Evolutionary conservation across 2,113 vertebrate genomes (phyloP).

Genomic region (Falcunculus frontatus): DNA sequence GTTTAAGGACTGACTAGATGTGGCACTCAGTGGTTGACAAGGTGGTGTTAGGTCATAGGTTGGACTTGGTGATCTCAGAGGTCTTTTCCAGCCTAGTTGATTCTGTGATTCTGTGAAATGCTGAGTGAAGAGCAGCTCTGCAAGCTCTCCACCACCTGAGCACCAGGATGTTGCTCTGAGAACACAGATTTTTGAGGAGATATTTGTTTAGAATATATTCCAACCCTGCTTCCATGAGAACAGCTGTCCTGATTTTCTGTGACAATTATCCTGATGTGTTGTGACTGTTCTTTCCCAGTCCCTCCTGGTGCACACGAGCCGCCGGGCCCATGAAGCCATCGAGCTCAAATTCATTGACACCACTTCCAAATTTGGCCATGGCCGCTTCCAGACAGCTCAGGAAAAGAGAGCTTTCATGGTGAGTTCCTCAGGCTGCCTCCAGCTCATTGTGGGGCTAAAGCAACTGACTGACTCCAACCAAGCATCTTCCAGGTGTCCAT

Average conservation of each 20-base stretch:
- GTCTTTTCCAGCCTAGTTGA: background rate
- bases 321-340: constrained; percentile 66
- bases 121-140: background rate
- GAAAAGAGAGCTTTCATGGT: constrained; percentile 84
- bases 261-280: fast-evolving
- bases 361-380: constrained; percentile 82
- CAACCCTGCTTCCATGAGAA: background rate
- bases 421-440: background rate
- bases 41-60: background rate
- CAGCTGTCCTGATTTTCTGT: background rate
- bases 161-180: background rate
- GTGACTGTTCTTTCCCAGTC: constrained; percentile 60
- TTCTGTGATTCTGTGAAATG: background rate
- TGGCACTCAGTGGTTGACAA: background rate
- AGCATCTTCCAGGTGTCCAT: background rate
- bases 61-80: background rate
- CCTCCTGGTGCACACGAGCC: constrained; percentile 73
- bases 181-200: background rate
- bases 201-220: background rate
- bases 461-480: background rate
- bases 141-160: background rate
- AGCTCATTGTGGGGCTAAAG: background rate
- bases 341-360: constrained; percentile 86
- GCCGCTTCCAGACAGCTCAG: constrained; percentile 80
- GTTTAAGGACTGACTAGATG: background rate